Conservation (phyloP, 2,888 invertebrate species). For the Agrotis segetum region DNA sequence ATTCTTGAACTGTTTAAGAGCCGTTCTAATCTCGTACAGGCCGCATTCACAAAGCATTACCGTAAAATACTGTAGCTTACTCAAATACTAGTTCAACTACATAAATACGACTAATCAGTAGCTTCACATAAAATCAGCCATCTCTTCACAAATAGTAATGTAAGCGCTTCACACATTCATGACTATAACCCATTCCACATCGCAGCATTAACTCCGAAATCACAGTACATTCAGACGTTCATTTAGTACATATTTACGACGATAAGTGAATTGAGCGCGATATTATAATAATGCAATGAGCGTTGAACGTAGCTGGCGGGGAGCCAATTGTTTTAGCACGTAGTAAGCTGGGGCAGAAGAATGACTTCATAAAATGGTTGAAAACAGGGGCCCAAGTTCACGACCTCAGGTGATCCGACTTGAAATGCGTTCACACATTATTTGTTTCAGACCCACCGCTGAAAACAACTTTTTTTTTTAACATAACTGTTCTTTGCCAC, state of each 20-base stretch:
- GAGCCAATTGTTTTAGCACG: constrained; percentile 26
- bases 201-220: constrained; percentile 17
- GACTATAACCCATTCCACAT: background rate
- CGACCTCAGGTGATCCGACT: no score
- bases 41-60: no score
- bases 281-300: constrained; percentile 29
- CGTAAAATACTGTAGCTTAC: no score
- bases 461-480: no score
- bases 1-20: no score
- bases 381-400: background rate
- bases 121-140: no score
- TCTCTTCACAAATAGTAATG: background rate
- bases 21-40: no score
- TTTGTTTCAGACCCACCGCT: no score
- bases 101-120: background rate
- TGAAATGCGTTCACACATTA: no score
- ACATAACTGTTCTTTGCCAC: no score
- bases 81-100: background rate
- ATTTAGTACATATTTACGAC: constrained; percentile 13
- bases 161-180: background rate
- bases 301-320: constrained; percentile 19
- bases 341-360: constrained; percentile 1
- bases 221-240: constrained; percentile 9
- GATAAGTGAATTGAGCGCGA: constrained; percentile 21
- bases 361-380: background rate